Evolutionary conservation across 2,797 vertebrate genomes (phyloP).

Genomic region (Lindbergichthys nudifrons): DNA sequence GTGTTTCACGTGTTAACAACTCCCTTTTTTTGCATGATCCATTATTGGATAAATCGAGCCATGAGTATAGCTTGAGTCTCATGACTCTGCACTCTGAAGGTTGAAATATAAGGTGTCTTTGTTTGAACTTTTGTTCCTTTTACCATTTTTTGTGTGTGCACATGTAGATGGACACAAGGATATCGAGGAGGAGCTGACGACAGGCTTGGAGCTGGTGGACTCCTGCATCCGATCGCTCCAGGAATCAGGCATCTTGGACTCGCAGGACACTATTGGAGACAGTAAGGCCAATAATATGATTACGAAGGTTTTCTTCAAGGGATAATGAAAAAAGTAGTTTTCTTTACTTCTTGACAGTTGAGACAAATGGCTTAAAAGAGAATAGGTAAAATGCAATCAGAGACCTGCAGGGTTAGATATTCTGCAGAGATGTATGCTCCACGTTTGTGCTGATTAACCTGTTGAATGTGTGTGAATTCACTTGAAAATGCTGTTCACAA

Average conservation of each 20-base stretch:
- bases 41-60: conserved; percentile 7
- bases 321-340: conserved; percentile 6
- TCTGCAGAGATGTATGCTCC: conserved; percentile 8
- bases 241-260: conserved; percentile 97
- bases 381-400: conserved; percentile 17
- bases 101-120: conserved; percentile 2
- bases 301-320: neutral
- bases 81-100: neutral
- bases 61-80: neutral
- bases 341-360: neutral
- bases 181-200: conserved; percentile 99
- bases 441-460: conserved; percentile 31
- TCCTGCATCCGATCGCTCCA: conserved; percentile 97
- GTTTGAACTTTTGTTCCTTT: neutral
- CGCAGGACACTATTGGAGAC: conserved; percentile 93
- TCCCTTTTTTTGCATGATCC: neutral
- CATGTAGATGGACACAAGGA: conserved; percentile 95
- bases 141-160: neutral
- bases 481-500: conserved; percentile 6
- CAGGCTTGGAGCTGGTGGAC: conserved; percentile 97
- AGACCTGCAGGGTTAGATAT: neutral
- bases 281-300: conserved; percentile 82
- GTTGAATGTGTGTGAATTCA: conserved; percentile 25
- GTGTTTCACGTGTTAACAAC: neutral
- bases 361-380: neutral